Evolutionary conservation across 2,797 vertebrate species (phyloP), one percentile per base, ranked within the genome.

Genomic region (Tapirus indicus): DNA sequence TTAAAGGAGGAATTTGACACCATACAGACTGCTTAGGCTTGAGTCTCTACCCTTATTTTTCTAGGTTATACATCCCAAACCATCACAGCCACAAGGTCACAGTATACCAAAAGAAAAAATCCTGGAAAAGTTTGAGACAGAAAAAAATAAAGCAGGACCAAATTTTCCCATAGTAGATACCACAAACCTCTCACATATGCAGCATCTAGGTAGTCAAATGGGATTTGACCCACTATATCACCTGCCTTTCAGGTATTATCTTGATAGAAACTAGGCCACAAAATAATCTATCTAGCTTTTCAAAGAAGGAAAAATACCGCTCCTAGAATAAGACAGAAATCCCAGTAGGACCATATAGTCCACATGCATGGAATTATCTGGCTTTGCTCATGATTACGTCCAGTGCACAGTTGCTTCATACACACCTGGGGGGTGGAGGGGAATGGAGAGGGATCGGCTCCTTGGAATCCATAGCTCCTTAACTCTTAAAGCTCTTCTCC

Each of bases 141-240:
- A 64, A 91, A 60, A 60, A 66, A 92, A 17, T 1, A 52, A 94
- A 83, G 88, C 84, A 96, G 80, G 41, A 87, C 94, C 86, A 92
- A 85, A 90, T 79, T 93, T 96, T 18, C 82, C 69, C 72, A 78
- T 17, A 82, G 79, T 68, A 56, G 56, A 64, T 89, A 72, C 69
- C 93, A 93, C 80, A 92, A 94, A 95, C 83, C 84, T 91, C 78
- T 85, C 94, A 92, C 64, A 60, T 96, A 91, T 8, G 74, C 83
- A 88, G 78, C 88, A 97, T 97, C 95, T 97, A 92, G 86, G 38
- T 94, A 85, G 97, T 97, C 97, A 98, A 84, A 95, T 68, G 60
- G 88, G 91, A 94, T 97, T 97, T 97, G 78, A 85, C 94, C 92
- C 16, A 0, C 94, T 90, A 91, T 64, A 93, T 95, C 95, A 97